Percentiles rank a stretch among this genome's conserved stretches.
Evolutionary conservation across 2,797 vertebrate genomes (phyloP).

Genomic region (Macropodus opercularis): DNA sequence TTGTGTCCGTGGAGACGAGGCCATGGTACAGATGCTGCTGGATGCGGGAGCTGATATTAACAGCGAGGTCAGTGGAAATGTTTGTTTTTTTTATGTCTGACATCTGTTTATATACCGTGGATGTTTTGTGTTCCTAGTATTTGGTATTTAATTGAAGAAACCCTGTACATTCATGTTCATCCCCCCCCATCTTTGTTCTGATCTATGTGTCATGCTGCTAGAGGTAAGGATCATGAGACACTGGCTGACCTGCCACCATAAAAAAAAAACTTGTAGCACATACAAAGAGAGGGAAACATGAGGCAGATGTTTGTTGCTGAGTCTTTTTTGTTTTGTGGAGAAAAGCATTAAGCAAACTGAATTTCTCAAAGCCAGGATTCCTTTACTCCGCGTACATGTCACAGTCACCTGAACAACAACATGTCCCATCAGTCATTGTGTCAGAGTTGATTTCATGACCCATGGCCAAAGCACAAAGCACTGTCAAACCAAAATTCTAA

Average conservation of each 20-base stretch:
- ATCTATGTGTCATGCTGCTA: slow-evolving; percentile 20
- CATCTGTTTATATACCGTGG: too few relatives aligned
- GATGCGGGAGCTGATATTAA: slow-evolving; percentile 97
- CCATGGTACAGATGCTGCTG: slow-evolving; percentile 99
- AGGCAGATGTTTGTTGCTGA: slow-evolving; percentile 19
- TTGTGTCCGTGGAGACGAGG: slow-evolving; percentile 95
- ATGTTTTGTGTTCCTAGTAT: too few relatives aligned
- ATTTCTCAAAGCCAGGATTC: background rate
- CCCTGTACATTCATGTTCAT: too few relatives aligned
- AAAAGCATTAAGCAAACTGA: slow-evolving; percentile 11
- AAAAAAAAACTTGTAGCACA: background rate
- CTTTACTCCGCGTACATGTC: slow-evolving; percentile 12
- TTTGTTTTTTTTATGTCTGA: background rate
- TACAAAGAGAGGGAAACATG: background rate
- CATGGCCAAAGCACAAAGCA: slow-evolving; percentile 38
- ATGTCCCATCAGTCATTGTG: slow-evolving; percentile 52
- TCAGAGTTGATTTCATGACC: slow-evolving; percentile 47
- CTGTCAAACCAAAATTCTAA: too few relatives aligned
- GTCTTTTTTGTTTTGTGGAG: background rate
- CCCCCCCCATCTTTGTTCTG: slow-evolving; percentile 30
- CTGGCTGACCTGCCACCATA: background rate
- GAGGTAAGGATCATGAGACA: slow-evolving; percentile 48
- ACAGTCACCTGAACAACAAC: slow-evolving; percentile 41
- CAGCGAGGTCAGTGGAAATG: slow-evolving; percentile 88
- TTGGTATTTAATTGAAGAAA: slow-evolving; percentile 40